Evolutionary conservation across 1,140 invertebrate species (phyloP).

Genomic region (Heliconius melpomene): DNA sequence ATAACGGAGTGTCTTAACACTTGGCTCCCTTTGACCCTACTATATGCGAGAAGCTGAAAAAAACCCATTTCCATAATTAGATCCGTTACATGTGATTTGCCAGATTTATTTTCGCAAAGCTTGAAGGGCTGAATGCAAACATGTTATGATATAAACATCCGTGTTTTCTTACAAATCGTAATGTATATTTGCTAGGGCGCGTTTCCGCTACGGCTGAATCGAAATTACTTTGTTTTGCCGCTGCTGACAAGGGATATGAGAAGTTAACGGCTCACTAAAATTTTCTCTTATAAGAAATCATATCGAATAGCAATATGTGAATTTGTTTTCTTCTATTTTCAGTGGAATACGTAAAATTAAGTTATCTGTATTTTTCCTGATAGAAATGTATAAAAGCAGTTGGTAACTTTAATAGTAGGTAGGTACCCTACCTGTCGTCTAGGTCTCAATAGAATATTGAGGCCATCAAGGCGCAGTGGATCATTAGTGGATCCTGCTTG

Average conservation of each 20-base stretch:
- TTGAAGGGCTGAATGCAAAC: slow-evolving; percentile 50
- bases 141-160: slow-evolving; percentile 60
- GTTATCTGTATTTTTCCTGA: not conserved
- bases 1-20: too few species aligned
- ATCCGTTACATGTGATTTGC: not conserved
- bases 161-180: slow-evolving; percentile 65
- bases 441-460: too few species aligned
- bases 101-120: slow-evolving; percentile 11
- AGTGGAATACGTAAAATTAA: not conserved
- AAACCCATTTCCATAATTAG: not conserved
- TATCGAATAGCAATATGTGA: slow-evolving; percentile 29
- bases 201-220: slow-evolving; percentile 49
- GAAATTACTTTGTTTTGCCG: slow-evolving; percentile 69
- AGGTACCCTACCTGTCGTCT: not conserved
- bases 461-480: too few species aligned
- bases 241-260: slow-evolving; percentile 40
- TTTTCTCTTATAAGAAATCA: slow-evolving; percentile 35
- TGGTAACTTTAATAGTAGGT: not conserved
- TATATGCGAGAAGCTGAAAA: too few species aligned
- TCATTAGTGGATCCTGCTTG: too few species aligned
- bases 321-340: slow-evolving; percentile 19
- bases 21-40: too few species aligned
- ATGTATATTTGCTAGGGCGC: slow-evolving; percentile 54
- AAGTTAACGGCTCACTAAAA: slow-evolving; percentile 44
- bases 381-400: too few species aligned